Evolutionary conservation across 1,140 invertebrate species (phyloP), one percentile per base, ranked within the genome.

Genomic region (Drosophila novamexicana): DNA sequence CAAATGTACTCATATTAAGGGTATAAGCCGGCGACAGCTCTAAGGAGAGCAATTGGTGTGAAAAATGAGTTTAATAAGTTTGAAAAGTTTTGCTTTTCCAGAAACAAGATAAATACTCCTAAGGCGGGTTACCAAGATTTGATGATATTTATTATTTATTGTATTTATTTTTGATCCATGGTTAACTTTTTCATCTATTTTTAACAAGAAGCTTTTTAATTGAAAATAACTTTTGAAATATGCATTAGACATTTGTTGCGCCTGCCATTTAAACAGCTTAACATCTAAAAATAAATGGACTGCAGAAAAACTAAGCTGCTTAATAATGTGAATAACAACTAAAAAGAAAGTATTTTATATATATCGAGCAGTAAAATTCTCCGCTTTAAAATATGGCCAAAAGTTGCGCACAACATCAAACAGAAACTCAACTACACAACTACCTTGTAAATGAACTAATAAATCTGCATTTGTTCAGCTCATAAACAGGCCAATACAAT

Each of bases 401-500:
- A 42, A 42, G 40, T 10, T 14, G n/a, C n/a, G n/a, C 4, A 47
- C 18, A 49, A 10, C 10, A 36, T 52, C 16, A 16, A 39, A 56
- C 49, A 7, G 53, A 64, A 8, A 4, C 10, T 36, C 32, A 37
- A 58, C 10, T 6, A 10, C 52, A 40, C 64, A 49, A 29, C 14
- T 12, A 49, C 22, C 12, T 49, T 49, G 5, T 29, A 29, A 49
- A 49, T 49, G 12, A 16, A 42, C 52, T 40, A 59, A 72, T 76
- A 76, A 76, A 72, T 76, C 47, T 39, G 36, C 56, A 66, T 76
- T 76, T 56, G 40, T n/a, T 18, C 12, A 53, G 54, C 54, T 37
- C 61, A 54, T 71, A 75, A 65, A 53, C 16, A 34, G 40, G 8
- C 14, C 39, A 57, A 39, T 40, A 52, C 64, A 73, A 73, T 67